Conservation (phyloP, 37 sponge, comb jelly and placozoan genomes). For the Haliclona indistincta region DNA sequence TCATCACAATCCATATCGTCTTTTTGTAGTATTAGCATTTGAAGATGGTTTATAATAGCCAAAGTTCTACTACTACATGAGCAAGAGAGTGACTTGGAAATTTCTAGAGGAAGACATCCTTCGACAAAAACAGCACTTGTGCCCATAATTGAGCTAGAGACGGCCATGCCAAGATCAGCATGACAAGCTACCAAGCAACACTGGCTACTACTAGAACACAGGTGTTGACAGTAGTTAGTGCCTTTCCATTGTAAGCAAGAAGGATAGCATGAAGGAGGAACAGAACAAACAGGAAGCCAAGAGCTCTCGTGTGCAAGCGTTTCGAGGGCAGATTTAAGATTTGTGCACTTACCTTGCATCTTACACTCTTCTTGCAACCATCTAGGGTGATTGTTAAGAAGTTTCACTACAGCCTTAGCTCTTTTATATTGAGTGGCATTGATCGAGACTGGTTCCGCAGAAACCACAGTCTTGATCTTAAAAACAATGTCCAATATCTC, state of each 20-base stretch:
- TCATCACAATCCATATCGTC: background rate
- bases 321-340: too few species aligned
- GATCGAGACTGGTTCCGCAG: background rate
- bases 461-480: background rate
- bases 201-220: too few species aligned
- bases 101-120: too few species aligned
- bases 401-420: slow-evolving; percentile 36
- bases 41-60: slow-evolving; percentile 23
- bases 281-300: slow-evolving; percentile 39
- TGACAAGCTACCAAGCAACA: too few species aligned
- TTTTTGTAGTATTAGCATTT: slow-evolving; percentile 12
- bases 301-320: slow-evolving; percentile 3
- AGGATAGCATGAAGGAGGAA: slow-evolving; percentile 29
- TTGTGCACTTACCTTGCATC: too few species aligned
- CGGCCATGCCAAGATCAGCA: too few species aligned
- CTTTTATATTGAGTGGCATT: slow-evolving; percentile 8
- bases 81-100: too few species aligned
- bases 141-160: too few species aligned
- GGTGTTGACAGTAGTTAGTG: too few species aligned
- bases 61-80: too few species aligned
- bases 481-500: slow-evolving; percentile 34
- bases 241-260: slow-evolving; percentile 44
- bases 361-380: background rate
- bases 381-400: background rate
- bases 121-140: too few species aligned